A percentile compares a stretch with the other conserved stretches of the same genome.
Conservation (phyloP, 2,113 vertebrate genomes). For the Fregata magnificens region DNA sequence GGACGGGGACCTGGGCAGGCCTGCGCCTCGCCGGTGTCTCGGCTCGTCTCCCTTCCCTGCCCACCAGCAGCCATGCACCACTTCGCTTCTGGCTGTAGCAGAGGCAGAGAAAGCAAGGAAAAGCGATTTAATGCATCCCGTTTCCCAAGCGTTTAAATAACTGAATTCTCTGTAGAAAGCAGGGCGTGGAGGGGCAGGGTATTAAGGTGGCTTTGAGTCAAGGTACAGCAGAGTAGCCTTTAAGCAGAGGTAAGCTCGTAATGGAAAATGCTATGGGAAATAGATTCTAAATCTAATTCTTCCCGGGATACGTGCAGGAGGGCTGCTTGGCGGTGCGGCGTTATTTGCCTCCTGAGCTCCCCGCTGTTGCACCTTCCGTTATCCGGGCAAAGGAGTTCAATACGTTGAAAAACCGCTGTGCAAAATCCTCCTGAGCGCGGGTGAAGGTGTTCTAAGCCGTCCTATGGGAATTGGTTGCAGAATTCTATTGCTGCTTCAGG, state of each 20-base stretch:
- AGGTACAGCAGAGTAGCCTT: background rate
- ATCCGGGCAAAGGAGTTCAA: background rate
- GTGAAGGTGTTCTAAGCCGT: background rate
- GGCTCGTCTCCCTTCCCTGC: background rate
- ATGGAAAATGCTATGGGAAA: background rate
- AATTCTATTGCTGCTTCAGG: background rate
- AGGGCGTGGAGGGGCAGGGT: background rate
- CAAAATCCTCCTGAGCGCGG: background rate
- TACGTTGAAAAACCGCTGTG: background rate
- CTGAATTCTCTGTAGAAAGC: background rate
- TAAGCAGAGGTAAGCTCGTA: background rate
- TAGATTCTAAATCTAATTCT: background rate
- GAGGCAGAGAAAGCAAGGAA: background rate
- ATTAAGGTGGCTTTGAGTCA: background rate
- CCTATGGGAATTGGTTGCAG: background rate
- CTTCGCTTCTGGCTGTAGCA: background rate
- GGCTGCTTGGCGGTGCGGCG: background rate
- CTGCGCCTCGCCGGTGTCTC: background rate
- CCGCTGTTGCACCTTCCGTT: background rate
- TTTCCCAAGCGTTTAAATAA: background rate
- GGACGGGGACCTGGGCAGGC: background rate
- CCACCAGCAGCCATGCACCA: background rate
- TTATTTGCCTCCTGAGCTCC: background rate
- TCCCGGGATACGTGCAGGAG: background rate
- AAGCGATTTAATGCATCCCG: background rate